Evolutionary conservation across 2,888 invertebrate species (phyloP), one percentile per base, ranked within the genome.

Genomic region (Graphium colonna): DNA sequence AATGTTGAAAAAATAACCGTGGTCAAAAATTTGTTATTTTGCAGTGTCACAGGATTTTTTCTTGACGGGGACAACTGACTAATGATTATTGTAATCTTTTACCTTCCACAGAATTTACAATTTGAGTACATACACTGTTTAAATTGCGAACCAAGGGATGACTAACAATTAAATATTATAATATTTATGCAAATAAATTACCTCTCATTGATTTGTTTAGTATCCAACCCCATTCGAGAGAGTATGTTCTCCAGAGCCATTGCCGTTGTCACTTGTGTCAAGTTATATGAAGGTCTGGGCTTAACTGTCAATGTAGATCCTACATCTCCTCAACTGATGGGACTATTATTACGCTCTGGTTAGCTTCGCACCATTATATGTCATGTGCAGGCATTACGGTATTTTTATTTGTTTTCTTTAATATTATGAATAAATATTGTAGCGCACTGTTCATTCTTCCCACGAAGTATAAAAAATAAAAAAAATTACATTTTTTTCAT

Each of bases 191-290:
- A 17, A n/a, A 9, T 3, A 28, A 51, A 39, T 71, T 57, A 88
- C 88, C 88, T 83, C 64, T 88, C 85, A 44, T 72, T 67, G 2
- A 81, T 62, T 36, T 79, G 82, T 55, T 85, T 85, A 28, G 78
- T 65, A 53, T 78, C 80, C 46, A 77, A 65, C 62, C 82, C 85
- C 68, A 82, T 75, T 68, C 81, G 79, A 56, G 83, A 75, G 52
- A 83, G 65, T 56, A 83, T 59, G 60, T 77, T 77, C 65, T 80
- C 83, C 58, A 85, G 63, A 60, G 83, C 79, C 81, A 82, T 85
- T 56, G 54, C 65, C 60, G 57, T 50, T 63, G 64, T 57, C 56
- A 61, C 58, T 66, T 65, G 66, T 73, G 64, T 44, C 40, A 26
- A 16, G 62, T 69, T 69, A 64, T 66, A 44, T 64, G 73, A 73